Base-by-base conservation (phyloP, 2,888 invertebrate genomes). In the Eristalis intricaria region DNA sequence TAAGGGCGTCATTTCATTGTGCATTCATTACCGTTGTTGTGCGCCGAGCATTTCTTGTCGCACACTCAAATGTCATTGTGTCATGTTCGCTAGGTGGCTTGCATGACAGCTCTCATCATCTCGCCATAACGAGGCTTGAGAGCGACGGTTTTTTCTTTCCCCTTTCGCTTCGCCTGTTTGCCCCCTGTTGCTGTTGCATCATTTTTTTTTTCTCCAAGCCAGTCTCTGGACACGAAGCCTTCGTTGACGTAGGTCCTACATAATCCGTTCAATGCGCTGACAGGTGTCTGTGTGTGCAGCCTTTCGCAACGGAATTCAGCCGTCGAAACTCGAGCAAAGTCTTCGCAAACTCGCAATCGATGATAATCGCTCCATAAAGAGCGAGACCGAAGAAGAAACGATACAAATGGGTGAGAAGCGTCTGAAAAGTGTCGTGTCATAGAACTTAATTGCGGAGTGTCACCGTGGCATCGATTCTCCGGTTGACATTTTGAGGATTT, bases 81-180 rank as follows among this genome's bases (percentile, higher is more conserved):
- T 65, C 65, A 35, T 32, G 65, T 38, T 38, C 29, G 56, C 56
- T 56, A 56, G 65, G 56, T 56, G 22, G 65, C 10, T 75, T 65
- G 64, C 74, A 65, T 65, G 74, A 65, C 74, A 65, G 38, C 22
- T 75, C 56, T 75, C 74, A 38, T 75, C 74, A 75, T 65, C 74
- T 58, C 58, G 15, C 22, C 23, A 35, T 58, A 65, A 56, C 22
- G 38, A 65, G 35, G n/a, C 26, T 10, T 65, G 35, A 8, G 64
- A 35, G 74, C 8, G 32, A 8, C 32, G 32, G 7, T 8, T 40
- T 74, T 32, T 29, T 19, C 23, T 29, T 26, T 63, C 40, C 26
- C 5, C n/a, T 15, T 74, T 56, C 64, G n/a, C 2, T 74, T 64
- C 15, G 15, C 11, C 19, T 71, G n/a, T n/a, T 22, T 71, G 61